These are phyloP conservation scores for Drosophila paracracens DNA, from an alignment of 2,888 invertebrate genomes.

Conservation along the genomic window DNA sequence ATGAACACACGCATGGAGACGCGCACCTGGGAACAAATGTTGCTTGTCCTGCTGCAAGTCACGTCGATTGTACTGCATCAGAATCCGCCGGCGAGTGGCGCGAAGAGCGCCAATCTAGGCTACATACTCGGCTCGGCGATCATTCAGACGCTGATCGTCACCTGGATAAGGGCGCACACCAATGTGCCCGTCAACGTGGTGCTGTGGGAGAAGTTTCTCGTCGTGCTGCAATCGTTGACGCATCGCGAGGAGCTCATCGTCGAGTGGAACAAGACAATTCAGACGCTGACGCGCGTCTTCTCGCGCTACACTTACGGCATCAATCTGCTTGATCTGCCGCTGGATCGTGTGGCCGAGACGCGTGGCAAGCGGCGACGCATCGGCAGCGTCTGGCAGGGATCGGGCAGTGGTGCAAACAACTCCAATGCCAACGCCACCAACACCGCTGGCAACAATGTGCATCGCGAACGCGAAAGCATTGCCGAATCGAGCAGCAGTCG, in stretches of 20 bases:
- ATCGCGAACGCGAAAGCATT: slow-evolving; percentile 72
- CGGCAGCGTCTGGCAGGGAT: slow-evolving; percentile 84
- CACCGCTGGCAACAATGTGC: slow-evolving; percentile 43
- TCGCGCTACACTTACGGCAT: slow-evolving; percentile 97
- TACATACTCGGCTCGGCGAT: slow-evolving; percentile 94
- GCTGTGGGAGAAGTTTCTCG: slow-evolving; percentile 97
- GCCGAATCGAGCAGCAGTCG: slow-evolving; percentile 78
- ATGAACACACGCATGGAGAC: slow-evolving; percentile 98
- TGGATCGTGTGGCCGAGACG: slow-evolving; percentile 92
- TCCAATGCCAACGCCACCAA: slow-evolving; percentile 12
- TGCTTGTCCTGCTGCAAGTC: slow-evolving; percentile 94
- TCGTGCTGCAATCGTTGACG: slow-evolving; percentile 93
- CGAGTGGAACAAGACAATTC: slow-evolving; percentile 99
- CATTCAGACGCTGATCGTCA: slow-evolving; percentile 97
- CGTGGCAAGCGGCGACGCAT: slow-evolving; percentile 89
- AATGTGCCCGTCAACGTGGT: slow-evolving; percentile 95
- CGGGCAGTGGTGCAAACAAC: slow-evolving; percentile 47
- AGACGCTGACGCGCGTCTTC: slow-evolving; percentile 96
- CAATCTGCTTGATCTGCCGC: slow-evolving; percentile 94
- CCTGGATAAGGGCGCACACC: slow-evolving; percentile 98
- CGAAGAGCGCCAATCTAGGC: slow-evolving; percentile 88
- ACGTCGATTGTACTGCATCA: slow-evolving; percentile 95
- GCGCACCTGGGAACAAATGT: slow-evolving; percentile 95
- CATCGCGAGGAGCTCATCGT: slow-evolving; percentile 97
- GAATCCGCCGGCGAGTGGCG: slow-evolving; percentile 88